These are phyloP conservation scores for Rhamnusium bicolor DNA, from an alignment of 2,888 invertebrate species.

Conservation along the genomic window DNA sequence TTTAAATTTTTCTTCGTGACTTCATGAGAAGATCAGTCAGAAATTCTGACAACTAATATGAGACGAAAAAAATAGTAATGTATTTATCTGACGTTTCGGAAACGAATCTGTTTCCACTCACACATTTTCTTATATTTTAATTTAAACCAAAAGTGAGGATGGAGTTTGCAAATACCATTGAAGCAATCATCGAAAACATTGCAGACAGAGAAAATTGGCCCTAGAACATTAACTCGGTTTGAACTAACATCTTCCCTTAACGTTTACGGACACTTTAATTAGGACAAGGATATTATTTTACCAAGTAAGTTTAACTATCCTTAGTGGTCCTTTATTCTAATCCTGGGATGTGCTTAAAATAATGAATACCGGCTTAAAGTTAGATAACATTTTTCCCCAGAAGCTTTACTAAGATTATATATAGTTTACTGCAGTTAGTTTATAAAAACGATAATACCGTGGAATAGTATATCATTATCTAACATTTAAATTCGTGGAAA, in stretches of 20 bases:
- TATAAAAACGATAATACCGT: no score
- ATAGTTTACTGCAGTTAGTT: no score
- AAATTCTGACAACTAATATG: no score
- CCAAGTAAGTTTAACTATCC: constrained; percentile 13
- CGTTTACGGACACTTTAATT: constrained; percentile 10
- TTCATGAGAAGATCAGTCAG: no score
- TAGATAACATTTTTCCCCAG: neutral
- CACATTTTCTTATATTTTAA: no score
- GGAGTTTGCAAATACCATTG: neutral
- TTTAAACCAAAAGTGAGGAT: neutral
- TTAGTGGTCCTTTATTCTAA: neutral
- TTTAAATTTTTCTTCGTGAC: no score
- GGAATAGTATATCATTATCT: no score
- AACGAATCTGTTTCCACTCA: no score
- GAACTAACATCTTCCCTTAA: neutral
- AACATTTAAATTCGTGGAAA: no score
- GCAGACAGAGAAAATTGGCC: neutral
- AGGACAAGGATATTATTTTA: constrained; percentile 18
- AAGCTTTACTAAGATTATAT: neutral
- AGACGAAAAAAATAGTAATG: no score
- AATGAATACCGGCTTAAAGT: neutral
- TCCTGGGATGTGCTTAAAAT: constrained; percentile 6
- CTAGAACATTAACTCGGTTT: neutral
- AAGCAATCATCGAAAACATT: neutral
- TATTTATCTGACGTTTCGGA: no score